A percentile compares a stretch with the other conserved stretches of the same genome.
Conservation (phyloP, 2,888 invertebrate species). For the Mesorhabditis belari region DNA sequence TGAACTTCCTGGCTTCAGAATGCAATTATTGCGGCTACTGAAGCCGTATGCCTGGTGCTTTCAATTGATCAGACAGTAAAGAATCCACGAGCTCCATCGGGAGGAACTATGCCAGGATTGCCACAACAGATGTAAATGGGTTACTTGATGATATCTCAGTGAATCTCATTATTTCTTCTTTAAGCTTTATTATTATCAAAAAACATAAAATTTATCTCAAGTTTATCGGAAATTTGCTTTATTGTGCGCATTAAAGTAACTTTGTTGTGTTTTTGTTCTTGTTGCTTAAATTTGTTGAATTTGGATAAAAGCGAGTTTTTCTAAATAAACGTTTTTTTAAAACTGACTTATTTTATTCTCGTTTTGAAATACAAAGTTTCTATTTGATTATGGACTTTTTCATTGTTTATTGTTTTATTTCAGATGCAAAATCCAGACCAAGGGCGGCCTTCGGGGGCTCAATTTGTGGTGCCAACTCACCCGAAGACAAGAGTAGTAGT, state of each 20-base stretch:
- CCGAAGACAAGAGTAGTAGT: no score
- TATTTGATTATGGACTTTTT: no score
- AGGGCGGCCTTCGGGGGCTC: no score
- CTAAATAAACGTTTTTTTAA: no score
- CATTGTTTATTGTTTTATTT: no score
- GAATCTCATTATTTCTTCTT: not conserved
- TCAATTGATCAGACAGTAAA: slow-evolving; percentile 98
- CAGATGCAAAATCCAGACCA: no score
- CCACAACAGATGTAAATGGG: slow-evolving; percentile 15
- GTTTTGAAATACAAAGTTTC: no score
- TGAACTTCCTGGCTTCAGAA: slow-evolving; percentile 63
- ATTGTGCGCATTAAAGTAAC: not conserved
- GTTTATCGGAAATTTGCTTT: no score
- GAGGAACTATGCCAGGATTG: slow-evolving; percentile 49
- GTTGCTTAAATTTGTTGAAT: not conserved
- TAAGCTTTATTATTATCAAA: not conserved
- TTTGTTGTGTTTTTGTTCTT: not conserved
- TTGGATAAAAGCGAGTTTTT: no score
- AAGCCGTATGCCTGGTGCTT: slow-evolving; percentile 85
- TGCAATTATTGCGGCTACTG: slow-evolving; percentile 88
- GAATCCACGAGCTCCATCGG: slow-evolving; percentile 61
- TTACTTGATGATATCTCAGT: slow-evolving; percentile 1
- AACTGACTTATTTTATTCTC: no score
- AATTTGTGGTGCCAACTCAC: no score
- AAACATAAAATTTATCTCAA: no score